These are phyloP conservation scores for Falco naumanni DNA, from an alignment of 2,797 vertebrate species.

Conservation along the genomic window DNA sequence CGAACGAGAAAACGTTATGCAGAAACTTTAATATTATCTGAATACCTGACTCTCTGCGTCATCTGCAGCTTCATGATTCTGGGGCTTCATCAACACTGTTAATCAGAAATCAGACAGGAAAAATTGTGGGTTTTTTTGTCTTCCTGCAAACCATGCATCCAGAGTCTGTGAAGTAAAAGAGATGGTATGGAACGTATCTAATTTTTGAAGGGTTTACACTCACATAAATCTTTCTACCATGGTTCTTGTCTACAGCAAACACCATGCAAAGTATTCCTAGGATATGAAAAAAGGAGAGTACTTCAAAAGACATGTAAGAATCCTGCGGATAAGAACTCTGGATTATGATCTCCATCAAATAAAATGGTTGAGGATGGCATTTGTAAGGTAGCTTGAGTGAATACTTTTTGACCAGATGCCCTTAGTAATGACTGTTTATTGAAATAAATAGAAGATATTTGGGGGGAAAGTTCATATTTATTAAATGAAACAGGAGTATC, in stretches of 20 bases:
- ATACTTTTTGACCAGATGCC: neutral
- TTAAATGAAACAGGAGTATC: neutral
- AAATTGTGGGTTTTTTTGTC: neutral
- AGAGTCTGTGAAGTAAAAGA: neutral
- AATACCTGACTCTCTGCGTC: neutral
- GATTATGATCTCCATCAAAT: neutral
- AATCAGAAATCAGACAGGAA: neutral
- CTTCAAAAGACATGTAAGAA: neutral
- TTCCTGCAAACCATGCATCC: neutral
- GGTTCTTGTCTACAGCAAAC: neutral
- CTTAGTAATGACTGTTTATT: neutral
- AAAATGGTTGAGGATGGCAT: neutral
- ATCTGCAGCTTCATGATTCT: neutral
- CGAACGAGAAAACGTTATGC: neutral
- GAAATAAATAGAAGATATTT: neutral
- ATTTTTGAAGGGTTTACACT: neutral
- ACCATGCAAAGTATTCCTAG: neutral
- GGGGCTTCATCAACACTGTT: neutral
- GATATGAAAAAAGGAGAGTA: neutral
- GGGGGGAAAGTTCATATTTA: neutral
- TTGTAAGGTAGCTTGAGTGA: neutral
- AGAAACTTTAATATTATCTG: neutral
- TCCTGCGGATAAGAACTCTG: neutral
- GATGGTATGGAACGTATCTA: neutral
- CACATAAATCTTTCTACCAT: neutral